Conservation (phyloP, 2,888 invertebrate species). For the Alloplasta piceator region DNA sequence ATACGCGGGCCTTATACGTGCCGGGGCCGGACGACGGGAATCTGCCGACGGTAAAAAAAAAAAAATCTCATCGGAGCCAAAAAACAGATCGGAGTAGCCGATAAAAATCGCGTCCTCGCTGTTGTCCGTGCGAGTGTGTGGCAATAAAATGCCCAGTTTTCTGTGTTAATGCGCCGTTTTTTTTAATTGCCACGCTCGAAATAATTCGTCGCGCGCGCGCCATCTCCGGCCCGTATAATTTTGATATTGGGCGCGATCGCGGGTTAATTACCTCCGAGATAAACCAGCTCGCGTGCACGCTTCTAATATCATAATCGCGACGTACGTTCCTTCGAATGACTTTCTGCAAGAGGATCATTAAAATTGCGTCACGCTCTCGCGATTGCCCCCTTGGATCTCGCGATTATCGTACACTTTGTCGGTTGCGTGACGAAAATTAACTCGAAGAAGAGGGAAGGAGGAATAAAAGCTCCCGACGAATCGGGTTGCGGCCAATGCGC, state of each 20-base stretch:
- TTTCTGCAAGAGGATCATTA: slow-evolving; percentile 49
- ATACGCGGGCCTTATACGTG: slow-evolving; percentile 2
- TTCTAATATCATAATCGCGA: slow-evolving; percentile 31
- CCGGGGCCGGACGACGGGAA: not conserved
- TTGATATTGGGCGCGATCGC: slow-evolving; percentile 59
- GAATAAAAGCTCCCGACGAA: not conserved
- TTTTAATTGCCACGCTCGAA: slow-evolving; percentile 56
- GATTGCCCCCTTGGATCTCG: slow-evolving; percentile 38
- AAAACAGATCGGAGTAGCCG: slow-evolving; percentile 47
- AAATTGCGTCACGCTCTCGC: slow-evolving; percentile 56
- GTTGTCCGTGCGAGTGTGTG: slow-evolving; percentile 33
- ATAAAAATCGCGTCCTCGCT: slow-evolving; percentile 52
- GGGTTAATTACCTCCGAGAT: slow-evolving; percentile 61
- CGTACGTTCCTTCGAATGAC: slow-evolving; percentile 7
- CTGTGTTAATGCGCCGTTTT: slow-evolving; percentile 52
- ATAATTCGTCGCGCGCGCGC: slow-evolving; percentile 19
- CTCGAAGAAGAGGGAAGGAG: slow-evolving; percentile 6
- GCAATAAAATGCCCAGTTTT: slow-evolving; percentile 54
- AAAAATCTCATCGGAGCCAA: too few relatives aligned
- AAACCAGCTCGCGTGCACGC: slow-evolving; percentile 29
- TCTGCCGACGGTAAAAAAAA: too few relatives aligned
- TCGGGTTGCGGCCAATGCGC: too few relatives aligned
- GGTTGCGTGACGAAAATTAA: slow-evolving; percentile 60
- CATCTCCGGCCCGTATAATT: slow-evolving; percentile 28
- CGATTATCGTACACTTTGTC: slow-evolving; percentile 50